Evolutionary conservation across 2,888 invertebrate species (phyloP).

Genomic region (Schrankia costaestrigalis): DNA sequence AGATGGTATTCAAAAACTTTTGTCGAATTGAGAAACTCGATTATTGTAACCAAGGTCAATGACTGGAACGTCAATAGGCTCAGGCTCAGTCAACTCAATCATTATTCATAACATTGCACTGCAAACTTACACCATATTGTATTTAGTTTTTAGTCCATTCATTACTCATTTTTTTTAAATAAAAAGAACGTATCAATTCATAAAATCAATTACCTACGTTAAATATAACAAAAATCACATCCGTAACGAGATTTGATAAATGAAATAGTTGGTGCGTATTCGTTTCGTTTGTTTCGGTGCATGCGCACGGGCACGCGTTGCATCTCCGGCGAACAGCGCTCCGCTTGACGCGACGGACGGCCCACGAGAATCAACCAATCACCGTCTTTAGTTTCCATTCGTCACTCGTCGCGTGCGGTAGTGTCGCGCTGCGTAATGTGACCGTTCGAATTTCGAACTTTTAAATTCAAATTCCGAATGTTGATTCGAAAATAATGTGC

Average conservation of each 20-base stretch:
- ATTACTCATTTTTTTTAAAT: no score
- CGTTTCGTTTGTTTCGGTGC: conserved; percentile 36
- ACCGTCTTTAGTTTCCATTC: conserved; percentile 55
- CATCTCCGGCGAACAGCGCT: conserved; percentile 41
- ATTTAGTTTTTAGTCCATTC: no score
- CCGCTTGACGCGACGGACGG: conserved; percentile 29
- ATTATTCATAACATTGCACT: no score
- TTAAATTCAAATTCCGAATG: conserved; percentile 33
- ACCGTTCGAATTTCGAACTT: conserved; percentile 42
- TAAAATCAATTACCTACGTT: no score
- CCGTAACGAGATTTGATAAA: conserved; percentile 29
- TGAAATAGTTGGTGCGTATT: conserved; percentile 19
- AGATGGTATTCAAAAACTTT: no score
- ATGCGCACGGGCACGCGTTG: conserved; percentile 58
- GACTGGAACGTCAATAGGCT: no score
- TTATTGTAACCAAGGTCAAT: no score
- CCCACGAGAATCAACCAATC: conserved; percentile 42
- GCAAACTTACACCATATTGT: no score
- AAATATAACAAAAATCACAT: conserved; percentile 8
- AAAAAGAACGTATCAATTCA: no score
- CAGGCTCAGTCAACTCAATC: no score
- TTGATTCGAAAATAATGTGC: conserved; percentile 56
- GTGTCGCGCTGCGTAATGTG: conserved; percentile 46
- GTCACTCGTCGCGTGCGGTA: conserved; percentile 40
- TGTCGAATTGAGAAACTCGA: no score